Evolutionary conservation across 2,888 invertebrate species (phyloP).

Genomic region (Parnassius mnemosyne): DNA sequence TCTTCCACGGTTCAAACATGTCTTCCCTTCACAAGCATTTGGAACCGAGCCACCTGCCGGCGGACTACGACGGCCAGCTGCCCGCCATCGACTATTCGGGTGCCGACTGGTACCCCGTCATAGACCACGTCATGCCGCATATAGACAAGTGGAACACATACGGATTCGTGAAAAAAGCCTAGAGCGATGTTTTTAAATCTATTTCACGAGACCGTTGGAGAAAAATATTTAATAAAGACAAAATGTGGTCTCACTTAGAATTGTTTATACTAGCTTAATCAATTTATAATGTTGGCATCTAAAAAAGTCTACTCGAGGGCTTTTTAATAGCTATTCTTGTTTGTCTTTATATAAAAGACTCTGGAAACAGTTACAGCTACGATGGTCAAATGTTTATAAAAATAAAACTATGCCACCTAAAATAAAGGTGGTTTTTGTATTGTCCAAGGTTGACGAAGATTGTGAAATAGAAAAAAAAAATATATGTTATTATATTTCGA

Average conservation of each 20-base stretch:
- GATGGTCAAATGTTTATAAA: not conserved
- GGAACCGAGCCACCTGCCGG: conserved; percentile 84
- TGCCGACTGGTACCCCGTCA: conserved; percentile 87
- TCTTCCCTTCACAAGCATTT: conserved; percentile 87
- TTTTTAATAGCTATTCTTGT: not conserved
- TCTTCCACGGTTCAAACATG: conserved; percentile 92
- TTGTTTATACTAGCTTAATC: no score
- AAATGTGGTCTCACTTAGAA: not conserved
- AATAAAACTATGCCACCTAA: not conserved
- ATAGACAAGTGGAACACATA: conserved; percentile 85
- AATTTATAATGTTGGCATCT: no score
- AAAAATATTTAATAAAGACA: no score
- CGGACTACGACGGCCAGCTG: conserved; percentile 87
- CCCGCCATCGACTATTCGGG: conserved; percentile 89
- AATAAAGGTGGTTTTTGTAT: conserved; percentile 2
- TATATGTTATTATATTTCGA: not conserved
- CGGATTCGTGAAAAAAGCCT: conserved; percentile 81
- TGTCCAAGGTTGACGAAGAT: not conserved
- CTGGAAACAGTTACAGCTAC: not conserved
- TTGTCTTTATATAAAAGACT: not conserved
- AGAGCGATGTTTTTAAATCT: conserved; percentile 30
- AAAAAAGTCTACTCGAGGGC: no score
- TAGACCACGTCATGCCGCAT: conserved; percentile 83
- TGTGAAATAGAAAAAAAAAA: not conserved
- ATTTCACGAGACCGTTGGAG: not conserved